Base-by-base conservation (phyloP, 2,113 vertebrate genomes). In the Peromyscus californicus region DNA sequence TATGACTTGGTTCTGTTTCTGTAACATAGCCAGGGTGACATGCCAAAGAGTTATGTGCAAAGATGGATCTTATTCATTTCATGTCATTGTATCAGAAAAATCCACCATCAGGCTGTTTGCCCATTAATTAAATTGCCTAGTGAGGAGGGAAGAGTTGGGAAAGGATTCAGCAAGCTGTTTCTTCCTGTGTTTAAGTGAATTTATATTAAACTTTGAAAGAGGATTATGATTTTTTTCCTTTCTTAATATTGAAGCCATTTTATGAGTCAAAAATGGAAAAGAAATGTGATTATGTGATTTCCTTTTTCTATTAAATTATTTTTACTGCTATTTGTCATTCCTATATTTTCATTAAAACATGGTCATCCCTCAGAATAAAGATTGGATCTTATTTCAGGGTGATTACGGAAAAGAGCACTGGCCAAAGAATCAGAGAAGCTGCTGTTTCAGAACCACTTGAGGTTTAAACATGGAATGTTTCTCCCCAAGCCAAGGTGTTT, bases 121-220 rank as follows among this genome's bases (percentile, higher is more conserved):
- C 96, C 97, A 51, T 90, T 97, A 94, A 97, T 97, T 97, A 96
- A 98, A 95, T 80, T 93, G 95, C 74, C 87, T 95, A 1, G 19
- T 61, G 72, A 83, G 90, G 84, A 89, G 48, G 89, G 85, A 69
- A 95, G 91, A 75, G 63, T 26, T 21, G 76, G 57, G 72, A 93
- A 39, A 45, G 51, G 85, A 54, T 87, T 45, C 54, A 12, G 57
- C 95, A 97, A 97, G 90, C 94, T 97, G 95, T 96, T 97, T 94
- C 86, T 70, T 95, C 90, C 70, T 19, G 26, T 79, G 91, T 91
- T 93, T 89, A 95, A 97, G 94, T 95, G 80, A 92, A 97, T 94
- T 96, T 95, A 92, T 97, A 91, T 96, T 94, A 87, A 84, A 95
- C 95, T 98, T 91, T 70, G 92, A 96, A 96, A 94, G 48, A 65